phyloP scores from a whole-genome alignment of 2,797 vertebrate species.

The Triplophysa bombifrons region DNA sequence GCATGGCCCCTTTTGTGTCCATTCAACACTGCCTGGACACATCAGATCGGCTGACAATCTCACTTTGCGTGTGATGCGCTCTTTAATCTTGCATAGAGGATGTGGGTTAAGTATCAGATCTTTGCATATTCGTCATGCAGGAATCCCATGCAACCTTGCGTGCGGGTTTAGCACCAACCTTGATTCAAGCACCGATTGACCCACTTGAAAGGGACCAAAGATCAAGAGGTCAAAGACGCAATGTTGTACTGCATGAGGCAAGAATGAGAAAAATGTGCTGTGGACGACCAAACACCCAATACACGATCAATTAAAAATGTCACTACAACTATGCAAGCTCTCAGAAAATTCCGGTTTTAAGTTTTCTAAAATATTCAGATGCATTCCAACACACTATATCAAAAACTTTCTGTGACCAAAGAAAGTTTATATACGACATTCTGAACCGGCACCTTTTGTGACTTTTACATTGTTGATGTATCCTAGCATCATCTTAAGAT shows the following conservation, averaged over 20 bases:
- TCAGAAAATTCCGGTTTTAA: background rate
- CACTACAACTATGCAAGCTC: slow-evolving; percentile 18
- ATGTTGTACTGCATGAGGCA: slow-evolving; percentile 4
- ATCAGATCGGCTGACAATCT: slow-evolving; percentile 54
- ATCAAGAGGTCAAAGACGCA: slow-evolving; percentile 9
- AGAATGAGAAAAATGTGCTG: slow-evolving; percentile 29
- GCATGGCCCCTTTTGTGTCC: slow-evolving; percentile 46
- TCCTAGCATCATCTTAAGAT: background rate
- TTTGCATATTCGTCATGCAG: slow-evolving; percentile 39
- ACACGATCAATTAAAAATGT: slow-evolving; percentile 6
- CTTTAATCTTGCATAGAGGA: slow-evolving; percentile 44
- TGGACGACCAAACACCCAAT: background rate
- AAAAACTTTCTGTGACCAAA: background rate
- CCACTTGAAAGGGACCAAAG: slow-evolving; percentile 39
- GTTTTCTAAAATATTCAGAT: background rate
- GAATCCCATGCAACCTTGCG: slow-evolving; percentile 11
- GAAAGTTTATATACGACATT: background rate
- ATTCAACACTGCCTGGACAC: slow-evolving; percentile 52
- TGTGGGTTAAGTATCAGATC: slow-evolving; percentile 38
- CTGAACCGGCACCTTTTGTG: background rate
- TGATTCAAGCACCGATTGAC: slow-evolving; percentile 9
- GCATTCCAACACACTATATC: background rate
- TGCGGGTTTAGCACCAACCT: slow-evolving; percentile 11
- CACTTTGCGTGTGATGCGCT: slow-evolving; percentile 36
- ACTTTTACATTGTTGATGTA: slow-evolving; percentile 23